These are phyloP conservation scores for Eutolmus rufibarbis DNA, from an alignment of 2,888 invertebrate species.

Conservation along the genomic window DNA sequence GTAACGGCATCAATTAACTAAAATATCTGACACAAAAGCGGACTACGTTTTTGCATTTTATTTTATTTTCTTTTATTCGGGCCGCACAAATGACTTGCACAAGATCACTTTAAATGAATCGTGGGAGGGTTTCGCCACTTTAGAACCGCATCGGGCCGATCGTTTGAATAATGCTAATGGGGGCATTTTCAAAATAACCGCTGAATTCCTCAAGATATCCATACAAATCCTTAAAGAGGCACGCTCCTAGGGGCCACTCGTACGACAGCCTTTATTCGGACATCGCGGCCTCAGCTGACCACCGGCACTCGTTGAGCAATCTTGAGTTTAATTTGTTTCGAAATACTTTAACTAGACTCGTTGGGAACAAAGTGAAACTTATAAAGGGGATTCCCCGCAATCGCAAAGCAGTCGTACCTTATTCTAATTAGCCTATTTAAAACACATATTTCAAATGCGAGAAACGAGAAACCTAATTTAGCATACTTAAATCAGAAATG, in stretches of 20 bases:
- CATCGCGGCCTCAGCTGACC: background rate
- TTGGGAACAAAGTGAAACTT: background rate
- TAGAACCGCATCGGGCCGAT: background rate
- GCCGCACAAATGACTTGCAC: slow-evolving; percentile 13
- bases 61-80: background rate
- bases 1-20: slow-evolving; percentile 47
- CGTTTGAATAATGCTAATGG: background rate
- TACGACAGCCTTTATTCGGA: background rate
- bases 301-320: background rate
- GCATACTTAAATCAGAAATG: background rate
- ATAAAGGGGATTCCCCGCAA: background rate
- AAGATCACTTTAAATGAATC: background rate
- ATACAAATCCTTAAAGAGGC: background rate
- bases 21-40: slow-evolving; percentile 23
- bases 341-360: background rate
- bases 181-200: background rate
- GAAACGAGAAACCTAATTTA: background rate
- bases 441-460: background rate
- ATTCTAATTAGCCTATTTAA: background rate
- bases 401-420: background rate
- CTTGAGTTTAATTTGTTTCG: background rate
- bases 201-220: background rate
- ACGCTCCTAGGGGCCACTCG: background rate
- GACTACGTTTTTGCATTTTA: background rate
- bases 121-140: slow-evolving; percentile 7